Percentiles rank a stretch among this genome's conserved stretches.
phyloP scores from a whole-genome alignment of 2,797 vertebrate species.

The Remorina albescens region DNA sequence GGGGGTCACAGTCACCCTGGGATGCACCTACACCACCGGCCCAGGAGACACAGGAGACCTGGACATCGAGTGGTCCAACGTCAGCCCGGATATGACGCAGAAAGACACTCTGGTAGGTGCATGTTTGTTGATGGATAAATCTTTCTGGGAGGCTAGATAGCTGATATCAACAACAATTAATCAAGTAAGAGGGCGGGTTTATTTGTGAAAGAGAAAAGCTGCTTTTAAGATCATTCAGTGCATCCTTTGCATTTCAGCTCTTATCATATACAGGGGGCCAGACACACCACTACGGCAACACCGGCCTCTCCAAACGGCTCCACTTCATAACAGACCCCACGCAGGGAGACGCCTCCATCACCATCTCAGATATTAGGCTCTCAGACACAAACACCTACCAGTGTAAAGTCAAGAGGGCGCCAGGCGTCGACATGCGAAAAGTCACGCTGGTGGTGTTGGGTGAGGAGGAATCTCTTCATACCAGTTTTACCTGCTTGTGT shows the following conservation, averaged over 20 bases:
- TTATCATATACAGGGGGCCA: constrained; percentile 87
- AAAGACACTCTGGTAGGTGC: constrained; percentile 89
- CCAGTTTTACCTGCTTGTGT: constrained; percentile 73
- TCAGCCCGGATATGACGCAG: constrained; percentile 87
- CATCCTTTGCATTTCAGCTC: constrained; percentile 82
- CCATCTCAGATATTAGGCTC: constrained; percentile 75
- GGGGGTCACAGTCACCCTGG: constrained; percentile 83
- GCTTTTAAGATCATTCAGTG: constrained; percentile 49
- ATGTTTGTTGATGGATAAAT: neutral
- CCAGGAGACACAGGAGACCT: constrained; percentile 86
- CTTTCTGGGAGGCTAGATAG: constrained; percentile 1
- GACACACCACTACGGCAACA: constrained; percentile 75
- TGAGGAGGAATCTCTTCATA: constrained; percentile 70
- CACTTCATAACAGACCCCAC: constrained; percentile 83
- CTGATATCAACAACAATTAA: neutral
- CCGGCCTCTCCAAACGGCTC: constrained; percentile 81
- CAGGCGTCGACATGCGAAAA: constrained; percentile 88
- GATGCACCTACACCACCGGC: constrained; percentile 86
- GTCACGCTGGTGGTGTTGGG: constrained; percentile 90
- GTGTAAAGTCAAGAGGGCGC: constrained; percentile 94
- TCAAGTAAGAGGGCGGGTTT: neutral
- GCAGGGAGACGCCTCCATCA: constrained; percentile 89
- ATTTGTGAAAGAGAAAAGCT: constrained; percentile 48
- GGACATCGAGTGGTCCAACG: constrained; percentile 92
- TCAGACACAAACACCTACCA: constrained; percentile 91